A percentile compares a stretch with the other conserved stretches of the same genome.
Conservation (phyloP, 2,113 vertebrate genomes). For the Ranitomeya imitator region DNA sequence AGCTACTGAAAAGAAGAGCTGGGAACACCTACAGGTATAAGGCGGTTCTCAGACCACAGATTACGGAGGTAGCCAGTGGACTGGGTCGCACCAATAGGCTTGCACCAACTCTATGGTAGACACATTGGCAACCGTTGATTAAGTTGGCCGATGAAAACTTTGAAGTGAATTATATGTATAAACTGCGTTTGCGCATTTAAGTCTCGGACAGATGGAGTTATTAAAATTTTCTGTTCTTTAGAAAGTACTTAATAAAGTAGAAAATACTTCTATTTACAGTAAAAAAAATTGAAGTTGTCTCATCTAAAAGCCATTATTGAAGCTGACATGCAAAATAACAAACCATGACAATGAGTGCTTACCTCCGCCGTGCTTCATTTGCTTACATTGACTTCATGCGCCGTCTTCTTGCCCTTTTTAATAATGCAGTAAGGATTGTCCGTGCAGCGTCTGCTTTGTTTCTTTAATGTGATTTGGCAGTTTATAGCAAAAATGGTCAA, state of each 20-base stretch:
- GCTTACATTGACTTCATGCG: neutral
- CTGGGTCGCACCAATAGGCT: no score
- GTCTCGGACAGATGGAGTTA: neutral
- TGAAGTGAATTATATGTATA: no score
- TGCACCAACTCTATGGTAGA: no score
- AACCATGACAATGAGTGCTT: slow-evolving; percentile 3
- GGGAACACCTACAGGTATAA: no score
- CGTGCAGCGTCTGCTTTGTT: slow-evolving; percentile 4
- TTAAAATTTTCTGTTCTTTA: neutral
- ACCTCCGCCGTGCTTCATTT: neutral
- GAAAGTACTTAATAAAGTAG: neutral
- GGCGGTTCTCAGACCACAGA: no score
- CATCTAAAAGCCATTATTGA: neutral
- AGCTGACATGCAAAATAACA: neutral
- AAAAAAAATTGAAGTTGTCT: neutral
- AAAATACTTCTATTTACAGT: neutral
- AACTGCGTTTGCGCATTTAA: neutral
- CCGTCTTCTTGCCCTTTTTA: slow-evolving; percentile 43
- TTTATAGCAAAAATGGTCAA: slow-evolving; percentile 42
- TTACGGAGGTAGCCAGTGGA: no score
- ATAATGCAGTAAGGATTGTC: slow-evolving; percentile 34
- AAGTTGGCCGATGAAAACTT: no score
- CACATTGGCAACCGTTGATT: no score
- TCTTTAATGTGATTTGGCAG: slow-evolving; percentile 47
- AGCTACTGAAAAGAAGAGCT: no score